Evolutionary conservation across 2,797 vertebrate genomes (phyloP), one percentile per base, ranked within the genome.

Genomic region (Tapirus indicus): DNA sequence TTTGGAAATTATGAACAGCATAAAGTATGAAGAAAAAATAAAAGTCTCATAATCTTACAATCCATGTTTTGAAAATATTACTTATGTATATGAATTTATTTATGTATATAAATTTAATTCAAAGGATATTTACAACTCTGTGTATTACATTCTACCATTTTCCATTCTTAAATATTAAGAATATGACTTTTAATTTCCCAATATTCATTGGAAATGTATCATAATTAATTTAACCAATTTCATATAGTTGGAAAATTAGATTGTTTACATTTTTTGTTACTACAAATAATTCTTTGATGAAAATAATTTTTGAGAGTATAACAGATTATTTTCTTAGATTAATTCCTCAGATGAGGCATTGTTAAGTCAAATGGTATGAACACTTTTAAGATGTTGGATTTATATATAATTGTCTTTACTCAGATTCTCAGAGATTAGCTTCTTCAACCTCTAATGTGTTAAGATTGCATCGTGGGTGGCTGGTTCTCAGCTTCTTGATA

Each of bases 171-270:
- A 58, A 66, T 90, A 56, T 89, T 47, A 84, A 77, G 18, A 75
- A 32, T 25, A 32, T 72, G 17, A 74, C 79, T 71, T 88, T 93
- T 74, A 83, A 75, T 62, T 88, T 4, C 9, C 4, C 20, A 74
- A 49, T 88, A 75, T 64, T 80, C 29, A 64, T 80, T 88, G 85
- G 18, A 14, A 14, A 44, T 56, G 8, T 56, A 56, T 56, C 54
- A 54, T 74, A 85, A 88, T 71, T 79, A 60, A 88, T 86, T 84
- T 82, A 78, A 66, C 16, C 10, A 56, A 75, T 49, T 88, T 79
- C n/a, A 23, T 56, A 41, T 20, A 75, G 41, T 49, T 85, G 32
- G 52, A 80, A 68, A 95, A 92, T 96, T 85, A 84, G 62, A 68
- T 78, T 35, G 32, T 56, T 91, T 88, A 56, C 4, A 38, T 77